phyloP scores from a whole-genome alignment of 2,888 invertebrate genomes.

The Plutella xylostella region DNA sequence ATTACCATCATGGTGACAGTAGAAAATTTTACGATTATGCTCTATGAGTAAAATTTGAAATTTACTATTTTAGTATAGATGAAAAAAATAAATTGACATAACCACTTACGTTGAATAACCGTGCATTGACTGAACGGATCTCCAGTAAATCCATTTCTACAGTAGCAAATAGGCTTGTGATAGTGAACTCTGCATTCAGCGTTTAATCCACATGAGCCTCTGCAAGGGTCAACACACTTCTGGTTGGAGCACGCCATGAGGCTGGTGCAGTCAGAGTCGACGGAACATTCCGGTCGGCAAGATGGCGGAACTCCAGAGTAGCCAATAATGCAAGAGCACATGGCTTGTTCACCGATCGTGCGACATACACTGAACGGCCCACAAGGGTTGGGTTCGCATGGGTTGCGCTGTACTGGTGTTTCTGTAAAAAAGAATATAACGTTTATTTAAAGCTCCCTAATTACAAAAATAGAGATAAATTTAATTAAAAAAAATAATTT shows the following conservation, averaged over 20 bases:
- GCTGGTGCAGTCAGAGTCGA: constrained; percentile 83
- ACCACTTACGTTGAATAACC: constrained; percentile 34
- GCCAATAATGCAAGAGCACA: constrained; percentile 82
- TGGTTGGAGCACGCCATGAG: constrained; percentile 81
- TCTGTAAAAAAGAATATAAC: constrained; percentile 26
- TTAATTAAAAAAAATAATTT: constrained; percentile 20
- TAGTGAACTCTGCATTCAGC: constrained; percentile 84
- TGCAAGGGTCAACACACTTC: constrained; percentile 85
- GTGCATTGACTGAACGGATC: constrained; percentile 83
- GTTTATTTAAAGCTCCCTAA: too few relatives aligned
- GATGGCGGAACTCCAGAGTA: constrained; percentile 81
- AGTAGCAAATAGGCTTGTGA: constrained; percentile 88
- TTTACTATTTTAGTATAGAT: background rate
- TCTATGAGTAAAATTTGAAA: too few relatives aligned
- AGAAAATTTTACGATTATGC: too few relatives aligned
- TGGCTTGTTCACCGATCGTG: constrained; percentile 64
- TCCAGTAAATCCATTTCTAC: constrained; percentile 78
- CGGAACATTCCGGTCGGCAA: constrained; percentile 85
- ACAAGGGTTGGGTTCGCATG: constrained; percentile 81
- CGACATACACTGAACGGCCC: constrained; percentile 82
- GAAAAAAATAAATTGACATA: background rate
- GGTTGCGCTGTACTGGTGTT: constrained; percentile 39
- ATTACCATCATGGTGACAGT: too few relatives aligned
- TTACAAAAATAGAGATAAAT: constrained; percentile 1
- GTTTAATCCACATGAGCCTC: constrained; percentile 81